phyloP scores from a whole-genome alignment of 2,888 invertebrate genomes.

The Tanytarsus gracilentus region DNA sequence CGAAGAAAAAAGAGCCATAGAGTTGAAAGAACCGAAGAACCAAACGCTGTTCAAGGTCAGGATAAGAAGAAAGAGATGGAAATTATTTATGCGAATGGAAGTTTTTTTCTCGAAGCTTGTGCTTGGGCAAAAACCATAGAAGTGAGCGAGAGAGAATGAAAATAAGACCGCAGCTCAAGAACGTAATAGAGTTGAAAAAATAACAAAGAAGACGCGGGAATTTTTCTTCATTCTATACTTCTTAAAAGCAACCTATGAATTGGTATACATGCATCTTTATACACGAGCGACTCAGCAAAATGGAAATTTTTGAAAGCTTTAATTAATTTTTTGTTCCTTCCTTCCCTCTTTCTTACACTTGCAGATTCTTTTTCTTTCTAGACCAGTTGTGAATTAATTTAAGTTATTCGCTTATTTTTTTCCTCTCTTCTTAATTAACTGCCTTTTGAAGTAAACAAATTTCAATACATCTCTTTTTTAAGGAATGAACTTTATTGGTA shows the following conservation, averaged over 20 bases:
- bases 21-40: slow-evolving; percentile 24
- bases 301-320: slow-evolving; percentile 10
- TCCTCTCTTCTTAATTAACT: no score
- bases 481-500: no score
- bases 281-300: background rate
- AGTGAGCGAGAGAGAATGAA: background rate
- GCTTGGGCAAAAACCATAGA: background rate
- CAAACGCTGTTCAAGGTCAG: slow-evolving; percentile 12
- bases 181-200: background rate
- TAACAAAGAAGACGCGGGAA: slow-evolving; percentile 6
- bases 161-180: slow-evolving; percentile 7
- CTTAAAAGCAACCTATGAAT: background rate
- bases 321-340: background rate
- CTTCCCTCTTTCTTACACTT: background rate
- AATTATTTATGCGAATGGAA: slow-evolving; percentile 4
- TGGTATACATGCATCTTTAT: background rate
- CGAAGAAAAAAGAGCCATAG: background rate
- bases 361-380: background rate
- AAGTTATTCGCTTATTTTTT: no score
- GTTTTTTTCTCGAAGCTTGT: background rate
- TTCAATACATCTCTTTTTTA: no score
- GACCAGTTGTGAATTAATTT: background rate
- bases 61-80: slow-evolving; percentile 6
- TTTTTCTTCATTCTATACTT: slow-evolving; percentile 6
- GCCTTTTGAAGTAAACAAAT: no score